Percentiles rank a stretch among this genome's conserved stretches.
Conservation (phyloP, 2,888 invertebrate genomes). For the Lasioglossum vierecki region DNA sequence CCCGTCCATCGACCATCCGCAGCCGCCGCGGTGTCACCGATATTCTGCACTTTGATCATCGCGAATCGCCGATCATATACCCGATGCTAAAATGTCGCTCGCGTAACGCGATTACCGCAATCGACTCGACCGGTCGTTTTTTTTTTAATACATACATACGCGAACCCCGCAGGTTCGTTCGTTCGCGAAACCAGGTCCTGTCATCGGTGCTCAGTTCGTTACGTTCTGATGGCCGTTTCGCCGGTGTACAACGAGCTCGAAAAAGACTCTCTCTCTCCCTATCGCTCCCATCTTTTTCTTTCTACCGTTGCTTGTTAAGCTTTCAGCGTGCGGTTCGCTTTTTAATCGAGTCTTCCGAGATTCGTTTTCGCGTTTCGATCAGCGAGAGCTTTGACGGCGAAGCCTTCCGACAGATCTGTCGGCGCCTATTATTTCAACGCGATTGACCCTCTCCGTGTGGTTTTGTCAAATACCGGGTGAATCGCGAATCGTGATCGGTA, state of each 20-base stretch:
- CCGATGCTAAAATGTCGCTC: conserved; percentile 60
- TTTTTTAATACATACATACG: conserved; percentile 18
- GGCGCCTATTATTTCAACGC: neutral
- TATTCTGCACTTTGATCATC: conserved; percentile 67
- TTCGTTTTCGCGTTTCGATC: conserved; percentile 20
- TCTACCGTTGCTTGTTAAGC: conserved; percentile 23
- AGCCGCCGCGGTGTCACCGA: conserved; percentile 56
- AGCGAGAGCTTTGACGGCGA: neutral
- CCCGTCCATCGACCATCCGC: conserved; percentile 29
- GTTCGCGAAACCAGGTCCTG: conserved; percentile 29
- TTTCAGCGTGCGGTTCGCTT: conserved; percentile 45
- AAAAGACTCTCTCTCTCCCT: conserved; percentile 10
- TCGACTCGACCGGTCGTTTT: conserved; percentile 30
- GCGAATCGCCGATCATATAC: conserved; percentile 57
- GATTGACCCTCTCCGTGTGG: neutral
- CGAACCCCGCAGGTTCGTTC: conserved; percentile 7
- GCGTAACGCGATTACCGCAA: conserved; percentile 41
- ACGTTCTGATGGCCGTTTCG: conserved; percentile 37
- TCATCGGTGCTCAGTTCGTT: conserved; percentile 45
- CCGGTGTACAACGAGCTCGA: conserved; percentile 7
- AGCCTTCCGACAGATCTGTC: neutral
- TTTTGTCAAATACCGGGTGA: too few species aligned
- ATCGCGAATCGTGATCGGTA: too few species aligned
- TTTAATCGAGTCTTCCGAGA: conserved; percentile 46
- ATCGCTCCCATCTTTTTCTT: neutral